phyloP scores from a whole-genome alignment of 2,888 invertebrate species.

The Patella caerulea region DNA sequence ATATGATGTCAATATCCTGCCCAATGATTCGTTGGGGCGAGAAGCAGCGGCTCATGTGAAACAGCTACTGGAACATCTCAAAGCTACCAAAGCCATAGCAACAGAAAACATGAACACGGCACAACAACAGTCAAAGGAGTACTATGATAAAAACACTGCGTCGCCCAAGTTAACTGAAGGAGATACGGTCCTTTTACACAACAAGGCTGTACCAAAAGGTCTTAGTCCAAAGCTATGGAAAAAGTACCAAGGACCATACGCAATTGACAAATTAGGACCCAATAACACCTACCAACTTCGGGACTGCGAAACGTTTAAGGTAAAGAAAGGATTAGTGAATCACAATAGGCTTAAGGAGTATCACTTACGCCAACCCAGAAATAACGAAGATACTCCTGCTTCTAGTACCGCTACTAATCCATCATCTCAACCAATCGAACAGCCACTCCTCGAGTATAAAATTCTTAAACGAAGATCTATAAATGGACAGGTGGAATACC shows the following conservation, averaged over 20 bases:
- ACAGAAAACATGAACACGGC: conserved; percentile 7
- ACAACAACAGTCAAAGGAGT: conserved; percentile 7
- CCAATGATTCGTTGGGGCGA: background rate
- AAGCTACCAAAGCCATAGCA: conserved; percentile 11
- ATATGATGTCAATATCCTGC: background rate
- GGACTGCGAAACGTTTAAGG: background rate
- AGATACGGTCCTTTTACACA: conserved; percentile 14
- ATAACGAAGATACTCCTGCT: no score
- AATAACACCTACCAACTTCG: conserved; percentile 25
- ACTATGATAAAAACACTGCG: conserved; percentile 16
- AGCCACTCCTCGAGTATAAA: no score
- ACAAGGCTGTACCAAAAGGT: conserved; percentile 22
- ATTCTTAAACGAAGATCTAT: no score
- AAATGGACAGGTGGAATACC: no score
- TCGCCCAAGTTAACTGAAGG: background rate
- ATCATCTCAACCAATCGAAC: no score
- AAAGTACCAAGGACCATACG: conserved; percentile 18
- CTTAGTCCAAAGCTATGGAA: conserved; percentile 25
- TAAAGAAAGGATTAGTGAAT: conserved; percentile 25
- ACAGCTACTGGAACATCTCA: conserved; percentile 4
- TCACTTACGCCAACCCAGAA: background rate
- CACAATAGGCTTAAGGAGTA: conserved; percentile 21
- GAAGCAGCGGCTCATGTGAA: background rate
- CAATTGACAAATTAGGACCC: conserved; percentile 25
- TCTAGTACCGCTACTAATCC: no score